Conservation (phyloP, 2,888 invertebrate genomes). For the Tenodera sinensis region DNA sequence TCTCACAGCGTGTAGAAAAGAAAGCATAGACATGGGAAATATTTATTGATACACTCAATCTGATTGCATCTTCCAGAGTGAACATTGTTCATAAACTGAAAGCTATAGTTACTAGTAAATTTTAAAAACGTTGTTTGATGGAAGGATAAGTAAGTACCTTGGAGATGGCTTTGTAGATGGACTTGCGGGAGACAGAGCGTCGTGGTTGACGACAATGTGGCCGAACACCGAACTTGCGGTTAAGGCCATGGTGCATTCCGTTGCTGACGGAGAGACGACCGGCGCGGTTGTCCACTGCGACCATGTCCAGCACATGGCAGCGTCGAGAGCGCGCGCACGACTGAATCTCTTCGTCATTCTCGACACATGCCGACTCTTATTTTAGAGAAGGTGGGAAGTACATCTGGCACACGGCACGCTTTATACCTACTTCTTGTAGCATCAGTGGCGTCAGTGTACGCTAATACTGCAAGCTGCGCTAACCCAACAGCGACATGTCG, state of each 20-base stretch:
- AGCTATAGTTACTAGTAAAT: too few relatives aligned
- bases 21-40: too few relatives aligned
- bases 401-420: not conserved
- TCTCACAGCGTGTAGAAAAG: too few relatives aligned
- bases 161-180: not conserved
- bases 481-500: too few relatives aligned
- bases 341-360: not conserved
- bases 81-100: too few relatives aligned
- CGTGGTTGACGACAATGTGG: conserved; percentile 18
- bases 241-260: conserved; percentile 1
- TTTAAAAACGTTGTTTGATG: too few relatives aligned
- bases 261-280: not conserved
- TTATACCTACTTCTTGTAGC: not conserved
- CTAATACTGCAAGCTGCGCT: too few relatives aligned
- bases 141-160: not conserved
- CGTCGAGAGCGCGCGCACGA: not conserved
- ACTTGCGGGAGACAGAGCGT: not conserved
- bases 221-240: conserved; percentile 20
- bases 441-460: not conserved
- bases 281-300: not conserved
- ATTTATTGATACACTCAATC: too few relatives aligned
- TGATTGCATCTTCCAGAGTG: too few relatives aligned
- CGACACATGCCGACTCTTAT: not conserved
- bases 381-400: not conserved
- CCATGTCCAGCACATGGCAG: not conserved